Evolutionary conservation across 2,113 vertebrate species (phyloP).

Genomic region (Trematocara macrostoma): DNA sequence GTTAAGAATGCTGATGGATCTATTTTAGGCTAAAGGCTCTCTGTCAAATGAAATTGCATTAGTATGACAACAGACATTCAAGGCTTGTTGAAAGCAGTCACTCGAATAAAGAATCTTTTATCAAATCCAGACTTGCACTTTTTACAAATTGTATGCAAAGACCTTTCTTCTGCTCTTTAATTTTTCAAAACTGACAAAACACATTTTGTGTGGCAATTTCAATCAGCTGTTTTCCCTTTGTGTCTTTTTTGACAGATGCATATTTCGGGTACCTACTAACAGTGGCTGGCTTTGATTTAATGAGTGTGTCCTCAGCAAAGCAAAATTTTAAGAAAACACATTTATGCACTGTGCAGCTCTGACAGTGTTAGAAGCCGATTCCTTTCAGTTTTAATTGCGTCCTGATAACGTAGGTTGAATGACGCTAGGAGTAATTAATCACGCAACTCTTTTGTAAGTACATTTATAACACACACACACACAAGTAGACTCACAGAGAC

Average conservation of each 20-base stretch:
- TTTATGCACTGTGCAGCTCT: background rate
- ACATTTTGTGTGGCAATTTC: slow-evolving; percentile 4
- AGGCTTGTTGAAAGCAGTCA: slow-evolving; percentile 49
- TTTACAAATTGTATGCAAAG: slow-evolving; percentile 39
- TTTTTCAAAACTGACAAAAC: slow-evolving; percentile 29
- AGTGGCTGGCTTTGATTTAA: slow-evolving; percentile 5
- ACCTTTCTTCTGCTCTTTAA: slow-evolving; percentile 17
- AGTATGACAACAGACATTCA: slow-evolving; percentile 48
- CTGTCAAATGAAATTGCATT: slow-evolving; percentile 55
- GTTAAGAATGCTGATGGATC: slow-evolving; percentile 55
- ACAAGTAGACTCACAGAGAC: background rate
- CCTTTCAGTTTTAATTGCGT: slow-evolving; percentile 48
- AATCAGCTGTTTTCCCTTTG: background rate
- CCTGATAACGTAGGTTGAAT: slow-evolving; percentile 21
- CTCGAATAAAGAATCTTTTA: slow-evolving; percentile 48
- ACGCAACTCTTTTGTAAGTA: slow-evolving; percentile 14
- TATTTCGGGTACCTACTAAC: slow-evolving; percentile 7
- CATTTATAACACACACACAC: slow-evolving; percentile 2
- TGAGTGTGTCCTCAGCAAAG: background rate
- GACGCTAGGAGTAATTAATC: slow-evolving; percentile 52
- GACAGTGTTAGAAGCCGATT: background rate
- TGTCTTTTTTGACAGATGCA: slow-evolving; percentile 3
- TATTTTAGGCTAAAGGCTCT: slow-evolving; percentile 57
- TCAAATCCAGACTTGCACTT: slow-evolving; percentile 25
- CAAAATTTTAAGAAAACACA: background rate